Evolutionary conservation across 1,140 invertebrate species (phyloP).

Genomic region (Drosophila sulfurigaster): DNA sequence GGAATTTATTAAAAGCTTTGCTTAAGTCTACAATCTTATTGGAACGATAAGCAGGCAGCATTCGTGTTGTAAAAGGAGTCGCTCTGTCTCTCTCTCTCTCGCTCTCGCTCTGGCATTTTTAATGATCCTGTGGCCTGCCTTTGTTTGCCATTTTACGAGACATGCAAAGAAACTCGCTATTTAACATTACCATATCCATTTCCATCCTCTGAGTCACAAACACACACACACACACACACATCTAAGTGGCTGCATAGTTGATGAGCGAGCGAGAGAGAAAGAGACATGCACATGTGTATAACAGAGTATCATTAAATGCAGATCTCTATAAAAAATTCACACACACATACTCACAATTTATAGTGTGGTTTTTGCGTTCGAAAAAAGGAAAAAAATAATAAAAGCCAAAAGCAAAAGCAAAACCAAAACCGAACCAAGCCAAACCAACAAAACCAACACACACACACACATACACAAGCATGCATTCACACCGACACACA

Average conservation of each 20-base stretch:
- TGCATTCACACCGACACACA: slow-evolving; percentile 13
- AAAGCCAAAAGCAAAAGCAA: slow-evolving; percentile 17
- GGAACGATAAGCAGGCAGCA: slow-evolving; percentile 5
- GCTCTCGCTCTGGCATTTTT: slow-evolving; percentile 23
- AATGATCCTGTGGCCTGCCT: slow-evolving; percentile 41
- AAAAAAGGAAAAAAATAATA: slow-evolving; percentile 10
- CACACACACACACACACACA: slow-evolving; percentile 14
- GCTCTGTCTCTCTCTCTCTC: slow-evolving; percentile 1
- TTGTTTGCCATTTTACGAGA: slow-evolving; percentile 49
- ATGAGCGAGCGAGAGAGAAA: slow-evolving; percentile 1
- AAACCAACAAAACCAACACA: slow-evolving; percentile 32
- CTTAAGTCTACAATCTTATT: slow-evolving; percentile 6
- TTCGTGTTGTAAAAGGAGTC: slow-evolving; percentile 8
- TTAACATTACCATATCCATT: slow-evolving; percentile 57
- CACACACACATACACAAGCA: slow-evolving; percentile 1
- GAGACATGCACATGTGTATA: slow-evolving; percentile 21
- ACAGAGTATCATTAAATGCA: slow-evolving; percentile 77
- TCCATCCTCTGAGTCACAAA: slow-evolving; percentile 33
- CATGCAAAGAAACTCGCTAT: slow-evolving; percentile 46
- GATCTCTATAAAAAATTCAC: slow-evolving; percentile 71
- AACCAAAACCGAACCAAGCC: slow-evolving; percentile 49
- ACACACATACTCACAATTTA: slow-evolving; percentile 10
- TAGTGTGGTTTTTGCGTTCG: slow-evolving; percentile 42
- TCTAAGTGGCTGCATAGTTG: slow-evolving; percentile 46
- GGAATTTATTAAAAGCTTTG: slow-evolving; percentile 7